phyloP scores from a whole-genome alignment of 2,113 vertebrate species.

The Steatornis caripensis region DNA sequence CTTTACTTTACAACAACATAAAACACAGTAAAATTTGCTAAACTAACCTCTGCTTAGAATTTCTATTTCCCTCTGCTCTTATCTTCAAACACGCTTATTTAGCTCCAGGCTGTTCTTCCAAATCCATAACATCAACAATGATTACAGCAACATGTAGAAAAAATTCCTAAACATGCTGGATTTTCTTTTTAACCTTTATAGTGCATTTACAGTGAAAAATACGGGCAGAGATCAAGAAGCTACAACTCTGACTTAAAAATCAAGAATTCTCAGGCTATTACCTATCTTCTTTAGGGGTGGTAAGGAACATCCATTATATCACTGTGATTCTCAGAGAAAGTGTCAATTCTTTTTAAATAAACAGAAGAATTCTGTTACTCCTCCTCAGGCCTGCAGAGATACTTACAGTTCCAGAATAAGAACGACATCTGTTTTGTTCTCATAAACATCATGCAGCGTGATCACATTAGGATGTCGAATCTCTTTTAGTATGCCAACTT shows the following conservation, averaged over 20 bases:
- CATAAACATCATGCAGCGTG: slow-evolving; percentile 90
- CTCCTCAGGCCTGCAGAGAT: not conserved
- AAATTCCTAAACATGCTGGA: not conserved
- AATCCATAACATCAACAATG: not conserved
- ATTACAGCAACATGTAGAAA: not conserved
- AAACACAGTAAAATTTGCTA: not conserved
- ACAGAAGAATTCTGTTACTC: not conserved
- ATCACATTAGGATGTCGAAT: slow-evolving; percentile 95
- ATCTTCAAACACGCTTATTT: not conserved
- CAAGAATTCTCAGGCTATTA: not conserved
- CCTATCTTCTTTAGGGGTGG: not conserved
- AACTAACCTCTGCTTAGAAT: not conserved
- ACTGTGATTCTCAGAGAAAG: not conserved
- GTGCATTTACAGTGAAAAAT: not conserved
- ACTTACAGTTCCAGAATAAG: slow-evolving; percentile 99
- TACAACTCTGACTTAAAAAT: not conserved
- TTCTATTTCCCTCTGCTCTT: not conserved
- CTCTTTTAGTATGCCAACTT: slow-evolving; percentile 94
- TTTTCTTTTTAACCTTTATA: not conserved
- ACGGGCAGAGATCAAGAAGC: not conserved
- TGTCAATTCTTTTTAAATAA: not conserved
- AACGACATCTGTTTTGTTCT: slow-evolving; percentile 95
- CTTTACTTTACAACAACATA: not conserved
- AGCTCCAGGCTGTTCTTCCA: not conserved
- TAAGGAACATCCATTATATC: not conserved